Base-by-base conservation (phyloP, 2,113 vertebrate species). In the Scopus umbretta region DNA sequence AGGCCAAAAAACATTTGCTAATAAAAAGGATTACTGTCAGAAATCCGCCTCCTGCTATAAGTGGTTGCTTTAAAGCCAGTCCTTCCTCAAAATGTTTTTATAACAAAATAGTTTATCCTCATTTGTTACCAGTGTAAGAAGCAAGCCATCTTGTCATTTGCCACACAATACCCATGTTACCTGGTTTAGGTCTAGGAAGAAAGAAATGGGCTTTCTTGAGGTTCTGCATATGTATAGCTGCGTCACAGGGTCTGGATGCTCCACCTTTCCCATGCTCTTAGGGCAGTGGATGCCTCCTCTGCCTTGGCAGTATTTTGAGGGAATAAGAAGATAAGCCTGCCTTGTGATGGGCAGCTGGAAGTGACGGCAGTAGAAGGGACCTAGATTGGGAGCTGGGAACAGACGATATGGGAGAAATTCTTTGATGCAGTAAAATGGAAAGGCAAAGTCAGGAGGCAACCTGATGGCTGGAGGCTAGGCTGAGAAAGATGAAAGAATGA, bases 21-120 rank as follows among this genome's bases (percentile, higher is more conserved):
- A 86, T 63, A 71, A 72, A 84, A 95, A 94, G 61, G 49, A 93
- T 90, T 86, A 85, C n/a, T 82, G 73, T 34, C 70, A 92, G 84
- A 94, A 95, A 72, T 61, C 29, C 21, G 80, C 32, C 47, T 92
- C 52, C 42, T 63, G 29, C 26, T 93, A 86, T 73, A 91, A 79
- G 43, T 43, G 20, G 16, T n/a, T 87, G 56, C 43, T 94, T 90
- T 87, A 88, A 94, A 94, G 71, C 29, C 63, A 90, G 45, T 7
- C 58, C 9, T 80, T 78, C 50, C 45, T 94, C 59, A 66, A 80
- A 86, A 78, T 27, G n/a, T 19, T 88, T 88, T 70, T 71, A 25
- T 52, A 67, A 87, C 49, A 56, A 84, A 95, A 71, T 38, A 90
- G 34, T 94, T 95, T 22, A 91, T 58, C 36, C 34, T 73, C 15